Evolutionary conservation across 2,888 invertebrate species (phyloP).

Genomic region (Chrysolina haemoptera): DNA sequence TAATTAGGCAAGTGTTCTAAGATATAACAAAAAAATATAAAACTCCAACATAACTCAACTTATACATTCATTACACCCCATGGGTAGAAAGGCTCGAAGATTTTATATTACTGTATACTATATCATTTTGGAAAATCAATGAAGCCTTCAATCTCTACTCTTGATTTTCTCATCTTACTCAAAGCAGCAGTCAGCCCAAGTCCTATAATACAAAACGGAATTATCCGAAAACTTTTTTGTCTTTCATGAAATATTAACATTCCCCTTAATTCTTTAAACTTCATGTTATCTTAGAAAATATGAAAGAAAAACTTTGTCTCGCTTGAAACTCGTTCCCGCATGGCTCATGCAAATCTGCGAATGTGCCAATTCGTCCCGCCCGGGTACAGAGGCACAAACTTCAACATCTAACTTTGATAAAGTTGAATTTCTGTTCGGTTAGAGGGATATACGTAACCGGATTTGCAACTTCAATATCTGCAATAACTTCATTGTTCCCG

Average conservation of each 20-base stretch:
- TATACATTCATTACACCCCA: too few species aligned
- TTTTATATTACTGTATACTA: too few species aligned
- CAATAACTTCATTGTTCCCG: slow-evolving; percentile 49
- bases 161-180: too few species aligned
- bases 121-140: too few species aligned
- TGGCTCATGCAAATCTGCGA: slow-evolving; percentile 26
- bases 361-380: slow-evolving; percentile 31
- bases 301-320: background rate
- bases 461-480: slow-evolving; percentile 50
- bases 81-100: too few species aligned
- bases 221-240: background rate
- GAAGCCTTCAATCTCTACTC: too few species aligned
- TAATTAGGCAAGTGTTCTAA: too few species aligned
- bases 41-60: too few species aligned
- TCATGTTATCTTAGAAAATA: slow-evolving; percentile 10
- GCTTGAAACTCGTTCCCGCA: background rate
- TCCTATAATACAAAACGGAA: too few species aligned
- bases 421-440: slow-evolving; percentile 35
- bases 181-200: too few species aligned
- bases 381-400: slow-evolving; percentile 23
- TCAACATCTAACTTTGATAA: slow-evolving; percentile 35
- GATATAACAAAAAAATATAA: too few species aligned
- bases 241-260: background rate
- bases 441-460: slow-evolving; percentile 36
- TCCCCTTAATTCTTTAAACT: slow-evolving; percentile 4